These are phyloP conservation scores for Basileuterus tristriatus DNA, from an alignment of 2,797 vertebrate species.

Conservation along the genomic window DNA sequence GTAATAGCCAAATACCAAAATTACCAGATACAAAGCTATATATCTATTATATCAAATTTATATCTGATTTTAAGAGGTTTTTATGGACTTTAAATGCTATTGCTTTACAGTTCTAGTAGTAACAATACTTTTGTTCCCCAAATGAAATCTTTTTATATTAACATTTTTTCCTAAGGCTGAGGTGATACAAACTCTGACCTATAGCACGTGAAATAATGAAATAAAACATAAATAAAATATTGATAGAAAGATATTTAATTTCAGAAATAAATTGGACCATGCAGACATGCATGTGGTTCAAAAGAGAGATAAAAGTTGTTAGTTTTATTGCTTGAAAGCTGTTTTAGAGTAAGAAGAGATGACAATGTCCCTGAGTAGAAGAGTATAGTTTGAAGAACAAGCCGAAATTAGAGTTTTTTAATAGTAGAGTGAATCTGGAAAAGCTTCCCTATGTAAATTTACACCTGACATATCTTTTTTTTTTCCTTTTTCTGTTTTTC, in stretches of 20 bases:
- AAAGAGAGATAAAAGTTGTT: neutral
- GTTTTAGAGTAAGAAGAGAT: neutral
- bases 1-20: neutral
- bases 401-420: neutral
- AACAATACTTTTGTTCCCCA: neutral
- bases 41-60: neutral
- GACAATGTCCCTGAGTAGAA: neutral
- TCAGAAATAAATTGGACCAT: neutral
- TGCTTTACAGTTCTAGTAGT: neutral
- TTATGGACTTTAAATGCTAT: neutral
- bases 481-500: neutral
- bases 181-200: neutral
- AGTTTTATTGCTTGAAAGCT: neutral
- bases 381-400: neutral
- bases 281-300: neutral
- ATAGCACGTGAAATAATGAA: constrained; percentile 20
- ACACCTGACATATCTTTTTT: neutral
- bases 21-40: neutral
- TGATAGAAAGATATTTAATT: neutral
- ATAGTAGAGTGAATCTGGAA: neutral
- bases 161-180: neutral
- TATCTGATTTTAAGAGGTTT: neutral
- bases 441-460: neutral
- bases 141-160: neutral
- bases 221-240: neutral